A percentile compares a stretch with the other conserved stretches of the same genome.
These are phyloP conservation scores for Pyxicephalus adspersus DNA, from an alignment of 2,113 vertebrate genomes.

Conservation along the genomic window DNA sequence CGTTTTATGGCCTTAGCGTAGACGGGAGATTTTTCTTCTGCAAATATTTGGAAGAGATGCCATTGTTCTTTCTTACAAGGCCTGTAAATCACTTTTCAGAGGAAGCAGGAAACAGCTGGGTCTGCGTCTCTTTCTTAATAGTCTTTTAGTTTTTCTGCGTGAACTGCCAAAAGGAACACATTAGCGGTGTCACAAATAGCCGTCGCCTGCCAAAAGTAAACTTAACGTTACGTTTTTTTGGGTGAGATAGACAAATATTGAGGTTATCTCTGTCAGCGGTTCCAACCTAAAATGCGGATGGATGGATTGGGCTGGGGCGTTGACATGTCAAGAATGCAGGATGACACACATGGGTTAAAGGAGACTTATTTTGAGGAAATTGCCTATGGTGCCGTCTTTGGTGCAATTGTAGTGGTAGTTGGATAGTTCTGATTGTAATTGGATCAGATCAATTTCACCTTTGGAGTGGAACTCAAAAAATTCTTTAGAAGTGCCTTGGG, in stretches of 20 bases:
- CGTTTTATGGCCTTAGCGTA: constrained; percentile 64
- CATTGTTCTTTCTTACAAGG: constrained; percentile 65
- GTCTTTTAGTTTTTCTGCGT: constrained; percentile 56
- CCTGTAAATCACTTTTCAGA: constrained; percentile 69
- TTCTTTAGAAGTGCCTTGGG: too few species aligned
- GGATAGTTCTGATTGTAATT: too few species aligned
- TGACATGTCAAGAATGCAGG: not conserved
- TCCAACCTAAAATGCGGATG: constrained; percentile 34
- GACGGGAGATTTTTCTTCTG: constrained; percentile 67
- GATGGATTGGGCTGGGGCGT: not conserved
- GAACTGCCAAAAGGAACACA: constrained; percentile 59
- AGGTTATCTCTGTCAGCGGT: constrained; percentile 37
- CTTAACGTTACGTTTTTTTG: constrained; percentile 39
- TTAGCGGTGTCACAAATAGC: constrained; percentile 56
- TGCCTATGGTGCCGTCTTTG: too few species aligned
- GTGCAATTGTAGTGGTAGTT: too few species aligned
- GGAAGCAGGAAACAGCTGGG: constrained; percentile 75
- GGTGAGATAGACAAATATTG: constrained; percentile 31
- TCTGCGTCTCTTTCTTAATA: constrained; percentile 62
- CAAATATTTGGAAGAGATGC: constrained; percentile 64
- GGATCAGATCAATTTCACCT: too few species aligned
- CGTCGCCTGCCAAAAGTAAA: constrained; percentile 61
- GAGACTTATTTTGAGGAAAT: too few species aligned
- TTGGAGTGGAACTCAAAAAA: too few species aligned
- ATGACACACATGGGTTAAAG: too few species aligned